Evolutionary conservation across 2,888 invertebrate genomes (phyloP), one percentile per base, ranked within the genome.

Genomic region (Zhuqinia jingwanae): DNA sequence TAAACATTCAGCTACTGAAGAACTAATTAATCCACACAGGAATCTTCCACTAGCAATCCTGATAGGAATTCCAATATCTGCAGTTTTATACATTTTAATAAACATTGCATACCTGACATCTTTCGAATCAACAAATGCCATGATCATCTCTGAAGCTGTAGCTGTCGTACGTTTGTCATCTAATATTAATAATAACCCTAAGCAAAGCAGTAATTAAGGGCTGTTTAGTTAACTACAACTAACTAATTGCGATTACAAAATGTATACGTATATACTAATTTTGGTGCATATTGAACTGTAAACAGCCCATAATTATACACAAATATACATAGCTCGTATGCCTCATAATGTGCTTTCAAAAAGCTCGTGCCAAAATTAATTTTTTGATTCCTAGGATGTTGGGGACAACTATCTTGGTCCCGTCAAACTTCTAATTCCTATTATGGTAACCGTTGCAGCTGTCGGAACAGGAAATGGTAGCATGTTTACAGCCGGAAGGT

Each of bases 61-160:
- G 92, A 97, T 98, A 92, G 98, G 97, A 80, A 97, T 98, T 91
- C 98, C 98, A 1, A 93, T 98, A 92, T 98, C 98, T 90, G 98
- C 98, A 45, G 93, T 97, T 63, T 97, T 98, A 93, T 98, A 98
- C 93, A 95, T 97, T 81, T 94, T 98, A 90, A 97, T 98, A 92
- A 99, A 98, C 93, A 94, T 99, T 89, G 97, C 98, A 60, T 99
- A 99, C 93, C 93, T 98, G 93, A 97, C 98, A 27, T 98, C 97
- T 89, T 97, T 99, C n/a, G n/a, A n/a, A 97, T 97, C 97, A 79
- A 96, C 97, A 50, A 95, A 95, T 92, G 97, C 98, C 93, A 96
- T 99, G 95, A 94, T 97, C 85, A 95, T 95, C 91, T 97, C 97
- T 84, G 96, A 97, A 92, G 98, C 98, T 22, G 98, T 98, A 76